Base-by-base conservation (phyloP, 2,797 vertebrate genomes). In the Alca torda region DNA sequence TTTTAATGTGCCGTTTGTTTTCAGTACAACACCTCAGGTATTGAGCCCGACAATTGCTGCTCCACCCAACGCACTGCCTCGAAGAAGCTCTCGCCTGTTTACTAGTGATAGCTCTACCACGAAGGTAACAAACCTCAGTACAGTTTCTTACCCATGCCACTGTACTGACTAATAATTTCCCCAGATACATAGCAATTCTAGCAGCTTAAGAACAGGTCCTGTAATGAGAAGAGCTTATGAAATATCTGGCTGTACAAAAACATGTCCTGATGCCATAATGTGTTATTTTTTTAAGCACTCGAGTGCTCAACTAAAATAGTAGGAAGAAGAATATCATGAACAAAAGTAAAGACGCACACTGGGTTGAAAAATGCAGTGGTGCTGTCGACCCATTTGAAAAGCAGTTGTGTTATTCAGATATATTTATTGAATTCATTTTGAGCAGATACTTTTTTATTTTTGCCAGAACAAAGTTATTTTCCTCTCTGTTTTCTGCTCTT, bases 51-150 rank as follows among this genome's bases (percentile, higher is more conserved):
- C 99, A 94, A 99, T 99, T 95, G 99, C 99, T 93, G 99, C 99
- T 91, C 99, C 99, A 56, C 99, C 99, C 63, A 99, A 99, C 3
- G 98, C 99, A 94, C 99, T 99, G 98, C 99, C 99, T 97, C 98
- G 99, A 90, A 98, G 99, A 96, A 99, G 99, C 97, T 99, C 99
- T 75, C 98, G 99, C 97, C 98, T 99, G 26, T 99, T 99, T 80
- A 99, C 99, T 80, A 99, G 99, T 92, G 99, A 99, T 94, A 99
- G 99, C 95, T 99, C 99, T 60, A 99, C 99, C 91, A 99, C 99
- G 96, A 99, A 99, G 99, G 99, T 99, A 98, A 97, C 35, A 63
- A 56, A 31, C 45, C 48, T n/a, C 21, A 3, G 23, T 33, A 9
- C 4, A 1, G 21, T 50, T 75, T 53, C 48, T 73, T 35, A 39